Evolutionary conservation across 2,113 vertebrate species (phyloP).

Genomic region (Cinclus cinclus): DNA sequence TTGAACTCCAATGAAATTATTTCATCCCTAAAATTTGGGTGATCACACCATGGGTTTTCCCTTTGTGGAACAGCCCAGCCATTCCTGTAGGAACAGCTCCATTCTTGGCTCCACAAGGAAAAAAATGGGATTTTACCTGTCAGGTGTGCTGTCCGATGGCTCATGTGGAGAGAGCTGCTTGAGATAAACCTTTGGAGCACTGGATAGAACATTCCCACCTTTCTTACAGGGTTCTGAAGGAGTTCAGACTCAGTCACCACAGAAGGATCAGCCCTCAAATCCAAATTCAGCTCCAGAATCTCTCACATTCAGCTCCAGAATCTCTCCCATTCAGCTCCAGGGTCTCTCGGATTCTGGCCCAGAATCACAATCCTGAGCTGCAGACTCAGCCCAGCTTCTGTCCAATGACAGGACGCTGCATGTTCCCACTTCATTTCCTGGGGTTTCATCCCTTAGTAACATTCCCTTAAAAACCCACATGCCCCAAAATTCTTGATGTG

Average conservation of each 20-base stretch:
- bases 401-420: background rate
- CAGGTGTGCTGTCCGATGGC: background rate
- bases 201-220: background rate
- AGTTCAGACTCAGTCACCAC: background rate
- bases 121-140: background rate
- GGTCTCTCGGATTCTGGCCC: background rate
- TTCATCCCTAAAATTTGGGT: background rate
- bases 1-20: background rate
- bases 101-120: background rate
- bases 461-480: background rate
- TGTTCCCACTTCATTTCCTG: background rate
- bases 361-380: background rate
- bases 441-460: background rate
- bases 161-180: background rate
- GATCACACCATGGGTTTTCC: background rate
- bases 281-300: too few relatives aligned
- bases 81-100: background rate
- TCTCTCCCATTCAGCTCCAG: too few relatives aligned
- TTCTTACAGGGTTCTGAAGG: background rate
- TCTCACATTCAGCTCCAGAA: background rate
- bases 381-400: background rate
- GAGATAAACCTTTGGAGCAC: background rate
- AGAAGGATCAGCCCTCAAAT: background rate
- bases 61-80: background rate
- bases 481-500: accelerated